Base-by-base conservation (phyloP, 2,888 invertebrate species). In the Camptogramma bilineatum region DNA sequence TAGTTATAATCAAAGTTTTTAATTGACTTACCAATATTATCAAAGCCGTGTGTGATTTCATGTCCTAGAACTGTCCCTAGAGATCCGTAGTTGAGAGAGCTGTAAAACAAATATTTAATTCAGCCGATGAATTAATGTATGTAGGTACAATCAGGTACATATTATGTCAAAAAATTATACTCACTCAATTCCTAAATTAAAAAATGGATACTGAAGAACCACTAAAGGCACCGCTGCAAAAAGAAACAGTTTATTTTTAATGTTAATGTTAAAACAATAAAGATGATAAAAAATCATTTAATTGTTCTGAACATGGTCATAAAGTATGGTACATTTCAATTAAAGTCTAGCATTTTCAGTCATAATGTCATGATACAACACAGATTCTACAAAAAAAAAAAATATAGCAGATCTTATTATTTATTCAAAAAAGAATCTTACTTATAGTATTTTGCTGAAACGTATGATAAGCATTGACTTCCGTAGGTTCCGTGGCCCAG, bases 191-290 rank as follows among this genome's bases (percentile, higher is more conserved):
- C 97, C 97, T 83, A 97, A 94, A 85, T 96, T 95, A 85, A 97
- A 97, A 88, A 97, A 96, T 18, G 97, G 97, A 86, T 96, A 96
- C 84, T 97, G 97, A 71, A 97, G 91, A 85, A 97, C 97, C 72
- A 96, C 97, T 82, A 96, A 94, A 52, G 97, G 97, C 68, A 97
- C 94, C 78, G 97, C 97, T 97, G 94, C 84, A 69, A 54, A 34
- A 28, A 17, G 16, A 17, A n/a, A 31, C 9, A 39, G 13, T 39
- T 39, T 13, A 0, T 4, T 39, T 39, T 39, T 39, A 39, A 39
- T 10, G 34, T 13, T 13, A 16, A 16, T 7, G 7, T 9, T 4
- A 34, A 51, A 5, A 47, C n/a, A n/a, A n/a, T n/a, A n/a, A n/a
- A n/a, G n/a, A n/a, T n/a, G n/a, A n/a, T n/a, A n/a, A n/a, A n/a